Evolutionary conservation across 2,888 invertebrate genomes (phyloP), one percentile per base, ranked within the genome.

Genomic region (Rhamphomyia laevipes): DNA sequence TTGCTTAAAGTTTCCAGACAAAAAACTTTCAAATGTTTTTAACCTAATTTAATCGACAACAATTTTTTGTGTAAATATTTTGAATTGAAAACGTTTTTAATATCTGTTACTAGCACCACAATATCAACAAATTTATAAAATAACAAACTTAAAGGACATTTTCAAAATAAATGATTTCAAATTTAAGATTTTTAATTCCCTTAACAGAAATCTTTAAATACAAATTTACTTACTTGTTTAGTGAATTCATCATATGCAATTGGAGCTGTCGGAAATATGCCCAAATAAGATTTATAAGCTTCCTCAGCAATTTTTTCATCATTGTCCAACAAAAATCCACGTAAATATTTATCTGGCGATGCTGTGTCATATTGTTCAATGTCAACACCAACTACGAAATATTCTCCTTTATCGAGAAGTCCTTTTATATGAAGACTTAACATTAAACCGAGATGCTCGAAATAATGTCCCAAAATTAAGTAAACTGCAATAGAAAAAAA

Each of bases 371-470:
- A 94, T 60, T 90, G 86, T 57, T 90, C 89, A 13, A 90, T 82
- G 62, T 91, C 88, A 7, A 94, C 87, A 6, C 94, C 94, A 18
- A 94, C 84, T 2, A 91, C 93, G 65, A 90, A 92, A 65, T 94
- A 95, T 64, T 93, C 89, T n/a, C 93, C 84, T 62, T 82, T 81
- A 57, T 87, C 81, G 52, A 94, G 75, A 1, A 94, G 77, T 52
- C 88, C 83, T 69, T 81, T 78, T 55, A 87, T 80, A 57, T 92
- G 82, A 70, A 94, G 75, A 38, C 90, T 88, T 50, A 88, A 76
- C 81, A 94, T 80, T n/a, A 94, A 74, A 4, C 92, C 93, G 55
- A 92, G 78, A 66, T 93, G 92, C 62, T 94, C 93, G 63, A 88
- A 88, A 62, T 89, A 84, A 66, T 88, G 84, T 2, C 93, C 93